Evolutionary conservation across 2,888 invertebrate species (phyloP).

Genomic region (Drosophila pegasa): DNA sequence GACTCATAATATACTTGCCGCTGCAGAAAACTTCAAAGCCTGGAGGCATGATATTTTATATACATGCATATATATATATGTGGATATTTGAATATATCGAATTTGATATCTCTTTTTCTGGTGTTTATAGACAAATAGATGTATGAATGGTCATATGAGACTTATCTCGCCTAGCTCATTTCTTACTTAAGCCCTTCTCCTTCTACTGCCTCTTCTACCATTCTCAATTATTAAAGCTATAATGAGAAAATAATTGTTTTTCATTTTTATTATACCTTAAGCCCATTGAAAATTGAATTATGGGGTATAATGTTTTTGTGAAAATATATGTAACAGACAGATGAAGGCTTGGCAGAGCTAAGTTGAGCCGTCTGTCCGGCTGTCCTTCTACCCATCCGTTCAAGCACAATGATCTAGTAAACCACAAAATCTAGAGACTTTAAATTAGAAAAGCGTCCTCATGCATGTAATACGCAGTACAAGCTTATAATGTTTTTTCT

Average conservation of each 20-base stretch:
- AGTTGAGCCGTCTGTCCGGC: no score
- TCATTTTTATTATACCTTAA: neutral
- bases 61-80: neutral
- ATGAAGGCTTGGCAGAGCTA: no score
- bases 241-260: neutral
- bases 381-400: no score
- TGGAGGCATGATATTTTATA: neutral
- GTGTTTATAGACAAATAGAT: neutral
- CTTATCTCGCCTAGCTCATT: neutral
- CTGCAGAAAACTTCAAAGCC: neutral
- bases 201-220: neutral
- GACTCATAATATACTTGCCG: no score
- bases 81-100: neutral
- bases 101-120: neutral
- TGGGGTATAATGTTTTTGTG: no score
- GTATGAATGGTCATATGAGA: neutral
- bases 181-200: neutral
- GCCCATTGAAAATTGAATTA: no score
- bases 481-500: no score
- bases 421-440: no score
- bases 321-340: no score
- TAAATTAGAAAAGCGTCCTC: no score
- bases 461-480: no score
- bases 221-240: neutral
- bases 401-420: no score